Percentiles rank a stretch among this genome's conserved stretches.
These are phyloP conservation scores for Trichoplusia ni DNA, from an alignment of 1,140 invertebrate species.

Conservation along the genomic window DNA sequence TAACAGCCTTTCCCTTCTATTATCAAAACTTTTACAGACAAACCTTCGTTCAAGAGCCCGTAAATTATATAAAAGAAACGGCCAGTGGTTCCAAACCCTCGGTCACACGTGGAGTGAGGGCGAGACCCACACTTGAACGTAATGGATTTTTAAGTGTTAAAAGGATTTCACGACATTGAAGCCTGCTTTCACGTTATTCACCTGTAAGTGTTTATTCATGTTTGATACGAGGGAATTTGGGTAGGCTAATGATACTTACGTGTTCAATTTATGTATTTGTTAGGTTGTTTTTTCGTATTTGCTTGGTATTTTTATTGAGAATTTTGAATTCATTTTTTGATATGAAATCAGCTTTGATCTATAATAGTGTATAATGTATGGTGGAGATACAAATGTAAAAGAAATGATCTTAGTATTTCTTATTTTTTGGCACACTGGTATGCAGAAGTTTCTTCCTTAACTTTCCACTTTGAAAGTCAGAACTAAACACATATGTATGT, in stretches of 20 bases:
- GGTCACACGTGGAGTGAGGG: neutral
- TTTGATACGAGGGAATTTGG: neutral
- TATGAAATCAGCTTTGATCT: too few relatives aligned
- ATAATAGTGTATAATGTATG: too few relatives aligned
- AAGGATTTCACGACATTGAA: neutral
- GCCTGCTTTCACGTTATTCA: conserved; percentile 1
- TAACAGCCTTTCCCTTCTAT: neutral
- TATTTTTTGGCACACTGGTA: too few relatives aligned
- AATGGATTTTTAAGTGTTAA: conserved; percentile 28
- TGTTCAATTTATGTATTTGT: too few relatives aligned
- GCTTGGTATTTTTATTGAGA: too few relatives aligned
- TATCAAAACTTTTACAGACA: neutral
- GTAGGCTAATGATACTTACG: too few relatives aligned
- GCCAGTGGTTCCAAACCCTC: neutral
- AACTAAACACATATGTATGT: too few relatives aligned
- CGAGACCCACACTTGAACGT: neutral
- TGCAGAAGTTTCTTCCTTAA: too few relatives aligned
- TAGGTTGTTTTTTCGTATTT: neutral
- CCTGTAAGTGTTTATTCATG: conserved; percentile 18
- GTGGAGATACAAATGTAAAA: too few relatives aligned
- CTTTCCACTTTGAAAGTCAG: too few relatives aligned
- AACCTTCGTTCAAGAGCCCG: neutral
- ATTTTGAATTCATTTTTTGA: too few relatives aligned
- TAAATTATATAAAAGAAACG: conserved; percentile 17
- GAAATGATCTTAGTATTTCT: too few relatives aligned